Base-by-base conservation (phyloP, 2,888 invertebrate genomes). In the Campoplex nolae region DNA sequence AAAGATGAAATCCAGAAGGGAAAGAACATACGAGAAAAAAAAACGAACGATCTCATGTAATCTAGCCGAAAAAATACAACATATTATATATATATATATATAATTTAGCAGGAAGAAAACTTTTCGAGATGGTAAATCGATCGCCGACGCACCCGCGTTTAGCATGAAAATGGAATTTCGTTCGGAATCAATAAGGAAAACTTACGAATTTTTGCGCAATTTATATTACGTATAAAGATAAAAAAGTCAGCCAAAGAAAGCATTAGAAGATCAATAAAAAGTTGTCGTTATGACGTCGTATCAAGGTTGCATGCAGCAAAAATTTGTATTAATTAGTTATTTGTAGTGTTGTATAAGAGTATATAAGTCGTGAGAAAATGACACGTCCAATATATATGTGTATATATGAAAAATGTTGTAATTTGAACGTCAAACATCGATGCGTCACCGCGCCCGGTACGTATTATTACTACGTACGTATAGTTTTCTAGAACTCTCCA, bases 401-500 rank as follows among this genome's bases (percentile, higher is more conserved):
- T 56, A 75, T 38, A 42, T 81, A 65, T 58, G 54, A 48, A 38
- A 32, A 48, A 79, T 79, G 38, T 77, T 65, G 23, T 54, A 9
- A 35, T 81, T 65, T 68, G 38, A 42, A 62, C 74, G 85, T 74
- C 28, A 85, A 58, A 58, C 45, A 75, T 68, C 70, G 81, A 82
- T 87, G 85, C 84, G 87, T 88, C 87, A 88, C 78, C 83, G 65
- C 85, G 78, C 83, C 83, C 75, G 54, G 67, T 68, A 74, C 79
- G 23, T 23, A 23, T 23, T 23, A 23, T 23, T 23, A 23, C 23
- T 23, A 23, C 23, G 23, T 23, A 23, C 23, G 92, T 89, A 88
- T 38, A 38, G 38, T 89, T 88, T 92, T 92, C 92, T 91, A 89
- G 92, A 91, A 93, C 89, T 89, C 85, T 89, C 85, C 89, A 85